Evolutionary conservation across 2,113 vertebrate genomes (phyloP).

Genomic region (Gila orcuttii): DNA sequence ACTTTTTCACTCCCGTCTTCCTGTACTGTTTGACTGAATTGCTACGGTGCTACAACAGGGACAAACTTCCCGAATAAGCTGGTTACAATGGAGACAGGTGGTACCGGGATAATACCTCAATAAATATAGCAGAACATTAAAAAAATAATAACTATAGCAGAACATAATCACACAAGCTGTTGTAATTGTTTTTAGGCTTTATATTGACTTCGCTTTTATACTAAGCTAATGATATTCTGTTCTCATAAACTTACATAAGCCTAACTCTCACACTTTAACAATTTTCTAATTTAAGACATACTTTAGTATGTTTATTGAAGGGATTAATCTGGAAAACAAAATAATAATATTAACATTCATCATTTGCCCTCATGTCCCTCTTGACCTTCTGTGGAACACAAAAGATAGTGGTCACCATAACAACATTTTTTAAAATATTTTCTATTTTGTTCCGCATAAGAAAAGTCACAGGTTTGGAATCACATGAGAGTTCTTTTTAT

Average conservation of each 20-base stretch:
- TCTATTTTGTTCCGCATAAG: neutral
- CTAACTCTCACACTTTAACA: neutral
- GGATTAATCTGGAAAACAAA: too few relatives aligned
- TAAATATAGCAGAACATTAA: neutral
- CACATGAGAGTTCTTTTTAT: neutral
- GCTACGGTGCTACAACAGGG: conserved; percentile 66
- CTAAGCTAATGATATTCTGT: too few relatives aligned
- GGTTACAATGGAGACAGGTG: conserved; percentile 21
- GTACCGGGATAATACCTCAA: neutral
- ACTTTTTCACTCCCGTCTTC: conserved; percentile 42
- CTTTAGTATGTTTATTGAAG: neutral
- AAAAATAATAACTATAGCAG: neutral
- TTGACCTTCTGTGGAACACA: neutral
- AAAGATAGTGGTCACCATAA: neutral
- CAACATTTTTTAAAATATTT: neutral
- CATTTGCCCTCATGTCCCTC: neutral
- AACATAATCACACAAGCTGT: neutral
- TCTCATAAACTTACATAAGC: neutral
- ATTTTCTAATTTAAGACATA: neutral
- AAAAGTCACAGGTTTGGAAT: neutral
- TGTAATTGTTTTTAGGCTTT: neutral
- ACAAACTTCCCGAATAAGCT: conserved; percentile 66
- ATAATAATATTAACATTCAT: neutral
- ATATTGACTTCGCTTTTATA: neutral
- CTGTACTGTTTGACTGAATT: conserved; percentile 16